Conservation (phyloP, 1,140 invertebrate genomes). For the Liolophura sinensis region DNA sequence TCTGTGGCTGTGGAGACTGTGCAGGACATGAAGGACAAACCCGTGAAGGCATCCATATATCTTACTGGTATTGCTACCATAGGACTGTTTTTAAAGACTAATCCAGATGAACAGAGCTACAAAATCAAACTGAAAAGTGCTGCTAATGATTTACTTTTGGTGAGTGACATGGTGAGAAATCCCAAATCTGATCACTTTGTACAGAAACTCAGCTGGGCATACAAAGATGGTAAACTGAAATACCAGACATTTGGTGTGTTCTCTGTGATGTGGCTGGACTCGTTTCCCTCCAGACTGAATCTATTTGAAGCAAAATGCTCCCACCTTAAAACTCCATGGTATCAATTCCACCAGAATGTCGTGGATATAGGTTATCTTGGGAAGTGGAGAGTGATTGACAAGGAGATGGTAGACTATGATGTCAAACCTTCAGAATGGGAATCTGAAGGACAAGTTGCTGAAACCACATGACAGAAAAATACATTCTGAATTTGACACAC, state of each 20-base stretch:
- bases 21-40: conserved; percentile 48
- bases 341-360: conserved; percentile 61
- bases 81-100: conserved; percentile 54
- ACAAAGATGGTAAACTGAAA: conserved; percentile 70
- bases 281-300: conserved; percentile 68
- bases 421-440: conserved; percentile 67
- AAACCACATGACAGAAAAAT: too few relatives aligned
- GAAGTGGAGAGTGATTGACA: conserved; percentile 72
- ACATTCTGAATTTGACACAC: too few relatives aligned
- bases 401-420: conserved; percentile 78
- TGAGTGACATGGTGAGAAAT: conserved; percentile 71
- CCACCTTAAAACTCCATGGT: conserved; percentile 64
- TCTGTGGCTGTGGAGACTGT: conserved; percentile 52
- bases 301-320: conserved; percentile 74
- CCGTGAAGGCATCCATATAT: conserved; percentile 50
- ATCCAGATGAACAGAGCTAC: conserved; percentile 71
- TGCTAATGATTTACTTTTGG: conserved; percentile 68
- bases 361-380: conserved; percentile 79
- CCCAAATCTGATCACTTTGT: conserved; percentile 67
- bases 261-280: conserved; percentile 76
- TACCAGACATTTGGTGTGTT: conserved; percentile 70
- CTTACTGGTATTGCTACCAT: conserved; percentile 29
- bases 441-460: too few relatives aligned
- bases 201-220: conserved; percentile 66
- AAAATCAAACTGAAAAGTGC: conserved; percentile 64